Evolutionary conservation across 2,113 vertebrate genomes (phyloP).

Genomic region (western clawed frog (Xenopus tropicalis)): DNA sequence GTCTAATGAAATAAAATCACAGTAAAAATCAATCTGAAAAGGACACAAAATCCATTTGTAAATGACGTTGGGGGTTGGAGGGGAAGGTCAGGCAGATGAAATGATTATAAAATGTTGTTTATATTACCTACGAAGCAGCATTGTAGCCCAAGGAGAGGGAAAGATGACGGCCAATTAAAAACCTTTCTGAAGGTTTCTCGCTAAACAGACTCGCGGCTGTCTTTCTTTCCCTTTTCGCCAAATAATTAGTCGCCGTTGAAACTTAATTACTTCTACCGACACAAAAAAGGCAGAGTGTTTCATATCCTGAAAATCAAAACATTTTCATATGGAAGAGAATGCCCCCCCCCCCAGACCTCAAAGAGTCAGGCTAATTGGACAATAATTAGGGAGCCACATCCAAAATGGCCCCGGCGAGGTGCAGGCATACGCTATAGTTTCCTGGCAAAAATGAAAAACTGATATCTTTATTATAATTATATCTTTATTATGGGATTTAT

Average conservation of each 20-base stretch:
- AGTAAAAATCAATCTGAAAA: too few species aligned
- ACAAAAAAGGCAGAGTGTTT: constrained; percentile 24
- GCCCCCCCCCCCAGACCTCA: too few species aligned
- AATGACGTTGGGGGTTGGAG: neutral
- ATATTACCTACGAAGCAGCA: neutral
- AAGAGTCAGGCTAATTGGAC: too few species aligned
- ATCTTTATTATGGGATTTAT: too few species aligned
- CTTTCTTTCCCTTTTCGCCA: constrained; percentile 18
- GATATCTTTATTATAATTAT: too few species aligned
- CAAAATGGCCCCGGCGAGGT: too few species aligned
- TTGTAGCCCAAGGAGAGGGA: neutral
- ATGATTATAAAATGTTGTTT: neutral
- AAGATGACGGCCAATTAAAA: constrained; percentile 33
- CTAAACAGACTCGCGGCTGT: constrained; percentile 11
- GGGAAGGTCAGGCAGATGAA: neutral
- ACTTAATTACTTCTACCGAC: constrained; percentile 37
- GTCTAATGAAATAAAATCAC: too few species aligned
- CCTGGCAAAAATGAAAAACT: too few species aligned
- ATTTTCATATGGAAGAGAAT: neutral
- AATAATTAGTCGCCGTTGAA: constrained; percentile 42
- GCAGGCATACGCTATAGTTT: too few species aligned
- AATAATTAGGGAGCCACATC: too few species aligned
- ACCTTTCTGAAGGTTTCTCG: neutral
- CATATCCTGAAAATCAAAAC: constrained; percentile 30
- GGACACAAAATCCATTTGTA: too few species aligned